Base-by-base conservation (phyloP, 2,888 invertebrate species). In the Eulithis testata region DNA sequence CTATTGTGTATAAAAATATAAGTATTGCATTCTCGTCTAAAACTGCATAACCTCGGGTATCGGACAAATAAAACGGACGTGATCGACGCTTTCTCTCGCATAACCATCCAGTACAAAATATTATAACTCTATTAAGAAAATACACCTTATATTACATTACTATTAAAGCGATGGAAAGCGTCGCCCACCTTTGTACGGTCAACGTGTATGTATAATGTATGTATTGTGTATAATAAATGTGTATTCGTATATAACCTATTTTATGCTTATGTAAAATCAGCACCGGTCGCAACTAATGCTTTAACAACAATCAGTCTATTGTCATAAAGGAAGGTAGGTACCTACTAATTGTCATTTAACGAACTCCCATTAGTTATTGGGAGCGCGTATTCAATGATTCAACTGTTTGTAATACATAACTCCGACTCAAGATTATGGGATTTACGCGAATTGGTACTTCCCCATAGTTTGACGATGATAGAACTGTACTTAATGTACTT, bases 291-390 rank as follows among this genome's bases (percentile, higher is more conserved):
- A 91, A 91, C 91, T 86, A 89, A 91, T 89, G 91, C 90, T 89
- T 86, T 80, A 93, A 91, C 89, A 91, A 91, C 90, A 78, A 90
- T 93, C 92, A 93, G 92, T 93, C 92, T 93, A 93, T 92, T 92
- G 92, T 91, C 88, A 89, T 85, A 91, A 90, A 91, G 90, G 91
- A 91, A 90, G 89, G 90, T 49, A 49, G 21, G 21, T 49, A 49
- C 21, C 21, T 90, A 86, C 81, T 73, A 79, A 77, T 81, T 74
- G 83, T 78, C 82, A 77, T 78, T 83, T 54, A 77, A 84, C 88
- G 84, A 87, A 86, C 78, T 83, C 81, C 84, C 69, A 77, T 86
- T 84, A 84, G 81, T 85, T 82, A 84, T 73, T 72, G 71, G 72
- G 72, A 77, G 72, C 72, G 76, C 71, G 76, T 66, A 69, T 65